These are phyloP conservation scores for Myrmophylax atrothorax DNA, from an alignment of 2,113 vertebrate genomes.

Conservation along the genomic window DNA sequence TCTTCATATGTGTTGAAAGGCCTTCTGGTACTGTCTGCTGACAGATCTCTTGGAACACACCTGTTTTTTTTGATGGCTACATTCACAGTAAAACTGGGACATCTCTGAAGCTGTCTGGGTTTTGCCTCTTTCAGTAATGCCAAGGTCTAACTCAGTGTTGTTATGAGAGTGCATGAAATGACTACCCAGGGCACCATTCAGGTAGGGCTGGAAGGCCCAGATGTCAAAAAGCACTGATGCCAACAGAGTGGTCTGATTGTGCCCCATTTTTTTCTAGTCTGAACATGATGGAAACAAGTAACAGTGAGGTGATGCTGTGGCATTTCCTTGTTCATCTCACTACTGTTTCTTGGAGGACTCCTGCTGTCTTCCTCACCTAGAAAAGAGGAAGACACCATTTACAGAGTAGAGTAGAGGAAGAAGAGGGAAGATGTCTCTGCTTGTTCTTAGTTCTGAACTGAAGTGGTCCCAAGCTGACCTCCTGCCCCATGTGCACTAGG, in stretches of 20 bases:
- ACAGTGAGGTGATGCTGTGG: accelerated
- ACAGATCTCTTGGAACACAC: not conserved
- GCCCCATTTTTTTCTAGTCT: not conserved
- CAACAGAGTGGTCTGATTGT: not conserved
- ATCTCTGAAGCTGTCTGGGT: not conserved
- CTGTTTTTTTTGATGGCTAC: not conserved
- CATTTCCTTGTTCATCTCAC: not conserved
- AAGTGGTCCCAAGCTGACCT: not conserved
- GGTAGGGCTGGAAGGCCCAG: not conserved
- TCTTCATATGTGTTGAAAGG: not conserved
- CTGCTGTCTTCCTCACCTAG: not conserved
- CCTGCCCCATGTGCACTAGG: not conserved
- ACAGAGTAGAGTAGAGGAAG: not conserved
- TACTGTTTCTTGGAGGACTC: not conserved
- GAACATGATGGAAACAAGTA: not conserved
- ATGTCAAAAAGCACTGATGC: not conserved
- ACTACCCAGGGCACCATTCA: accelerated
- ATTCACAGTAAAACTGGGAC: not conserved
- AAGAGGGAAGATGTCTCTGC: not conserved
- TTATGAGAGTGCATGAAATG: not conserved
- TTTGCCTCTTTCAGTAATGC: not conserved
- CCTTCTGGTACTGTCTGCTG: not conserved
- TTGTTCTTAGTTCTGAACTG: not conserved
- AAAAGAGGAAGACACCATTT: accelerated
- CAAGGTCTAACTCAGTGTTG: not conserved